Evolutionary conservation across 2,113 vertebrate species (phyloP), one percentile per base, ranked within the genome.

Genomic region (Galemys pyrenaicus): DNA sequence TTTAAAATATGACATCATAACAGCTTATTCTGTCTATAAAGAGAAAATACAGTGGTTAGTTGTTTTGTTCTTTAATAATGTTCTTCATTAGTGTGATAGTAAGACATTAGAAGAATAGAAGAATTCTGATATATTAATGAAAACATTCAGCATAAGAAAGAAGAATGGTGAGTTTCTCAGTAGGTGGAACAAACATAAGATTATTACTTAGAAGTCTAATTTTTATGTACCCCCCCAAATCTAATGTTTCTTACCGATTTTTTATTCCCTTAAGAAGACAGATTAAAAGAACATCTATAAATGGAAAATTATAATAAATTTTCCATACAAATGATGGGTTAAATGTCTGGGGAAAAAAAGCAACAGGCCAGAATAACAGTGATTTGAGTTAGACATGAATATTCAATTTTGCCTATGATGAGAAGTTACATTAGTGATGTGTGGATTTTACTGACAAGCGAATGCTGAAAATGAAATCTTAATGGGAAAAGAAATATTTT

Each of bases 401-500:
- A 97, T 97, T 97, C 91, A 97, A 24, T 96, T 96, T 11, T 93
- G 83, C 12, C 88, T 96, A 71, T 94, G 60, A 97, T 95, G 60
- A 97, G 94, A 97, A 94, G 68, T 89, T 92, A 92, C 84, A 95
- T 93, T 91, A 97, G 84, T 95, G 67, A 93, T 95, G 68, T 94
- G 92, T 85, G 58, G 81, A 92, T 96, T 94, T 96, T 74, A 93
- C 84, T 96, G 95, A 94, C 87, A 96, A 93, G 94, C 46, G 90
- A 95, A 94, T 92, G 77, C 77, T 94, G 44, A 93, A 84, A 93
- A 93, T 91, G 94, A 94, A n/a, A 90, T 96, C 93, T n/a, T 92
- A 96, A 94, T 82, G 35, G 81, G 92, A 97, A 98, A 49, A 92
- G 97, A 98, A 92, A 97, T 73, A 37, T 96, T 97, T 98, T 89